Evolutionary conservation across 2,888 invertebrate species (phyloP).

Genomic region (Drosophila austrosaltans): DNA sequence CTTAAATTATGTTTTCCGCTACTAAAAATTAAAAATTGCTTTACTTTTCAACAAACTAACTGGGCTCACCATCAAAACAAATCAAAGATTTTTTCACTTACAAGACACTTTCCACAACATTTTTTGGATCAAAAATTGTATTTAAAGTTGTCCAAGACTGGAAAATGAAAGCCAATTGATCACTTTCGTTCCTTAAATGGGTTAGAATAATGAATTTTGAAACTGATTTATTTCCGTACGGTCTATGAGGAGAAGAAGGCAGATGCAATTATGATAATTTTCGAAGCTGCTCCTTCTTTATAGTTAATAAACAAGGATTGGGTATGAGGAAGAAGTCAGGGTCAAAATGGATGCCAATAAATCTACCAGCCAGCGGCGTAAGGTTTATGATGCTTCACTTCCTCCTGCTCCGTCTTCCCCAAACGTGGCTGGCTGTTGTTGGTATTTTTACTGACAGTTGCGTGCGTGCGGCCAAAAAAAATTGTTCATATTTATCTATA

Average conservation of each 20-base stretch:
- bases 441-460: constrained; percentile 39
- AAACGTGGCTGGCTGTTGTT: not conserved
- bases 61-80: not conserved
- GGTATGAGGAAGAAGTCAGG: not conserved
- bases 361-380: constrained; percentile 67
- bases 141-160: too few species aligned
- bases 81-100: not conserved
- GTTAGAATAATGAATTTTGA: not conserved
- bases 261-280: constrained; percentile 73
- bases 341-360: constrained; percentile 56
- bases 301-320: constrained; percentile 52
- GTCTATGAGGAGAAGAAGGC: constrained; percentile 23
- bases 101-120: not conserved
- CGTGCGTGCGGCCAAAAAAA: constrained; percentile 67
- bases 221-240: constrained; percentile 14
- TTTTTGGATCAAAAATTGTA: not conserved
- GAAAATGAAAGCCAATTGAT: not conserved
- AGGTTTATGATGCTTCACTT: constrained; percentile 64
- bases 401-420: constrained; percentile 7
- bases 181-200: not conserved
- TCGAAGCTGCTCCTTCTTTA: constrained; percentile 33
- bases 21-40: not conserved
- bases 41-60: not conserved
- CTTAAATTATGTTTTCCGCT: not conserved
- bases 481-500: constrained; percentile 74